Evolutionary conservation across 2,888 invertebrate genomes (phyloP).

Genomic region (Cataglyphis altisquamis): DNA sequence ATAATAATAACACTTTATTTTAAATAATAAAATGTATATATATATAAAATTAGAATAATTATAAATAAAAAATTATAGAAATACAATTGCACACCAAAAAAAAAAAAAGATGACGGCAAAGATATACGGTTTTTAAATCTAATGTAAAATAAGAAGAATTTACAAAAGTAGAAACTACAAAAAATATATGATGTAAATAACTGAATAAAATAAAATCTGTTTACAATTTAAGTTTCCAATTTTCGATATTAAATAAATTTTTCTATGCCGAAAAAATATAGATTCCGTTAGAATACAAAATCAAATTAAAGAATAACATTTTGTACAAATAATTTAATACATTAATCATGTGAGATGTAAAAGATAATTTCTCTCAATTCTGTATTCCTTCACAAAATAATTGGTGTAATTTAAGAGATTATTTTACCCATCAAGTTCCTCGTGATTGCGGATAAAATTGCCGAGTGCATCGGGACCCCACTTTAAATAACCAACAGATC

Average conservation of each 20-base stretch:
- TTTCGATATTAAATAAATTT: not conserved
- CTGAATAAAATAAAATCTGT: not conserved
- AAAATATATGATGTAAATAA: not conserved
- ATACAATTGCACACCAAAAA: not conserved
- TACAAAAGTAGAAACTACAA: not conserved
- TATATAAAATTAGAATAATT: not conserved
- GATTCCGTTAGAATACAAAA: not conserved
- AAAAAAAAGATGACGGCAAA: not conserved
- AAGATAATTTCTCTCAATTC: not conserved
- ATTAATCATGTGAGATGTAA: not conserved
- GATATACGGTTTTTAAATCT: not conserved
- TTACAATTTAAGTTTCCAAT: not conserved
- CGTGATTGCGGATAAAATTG: slow-evolving; percentile 78
- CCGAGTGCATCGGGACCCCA: slow-evolving; percentile 72
- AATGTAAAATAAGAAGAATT: not conserved
- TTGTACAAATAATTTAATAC: not conserved
- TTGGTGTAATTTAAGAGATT: not conserved
- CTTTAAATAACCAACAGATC: slow-evolving; percentile 74
- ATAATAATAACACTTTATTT: not conserved
- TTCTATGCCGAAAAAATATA: not conserved
- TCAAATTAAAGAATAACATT: not conserved
- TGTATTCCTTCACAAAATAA: not conserved
- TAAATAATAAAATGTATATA: not conserved
- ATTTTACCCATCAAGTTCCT: slow-evolving; percentile 67
- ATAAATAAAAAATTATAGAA: not conserved